phyloP scores from a whole-genome alignment of 2,888 invertebrate species.

The Microplitis deprimator region DNA sequence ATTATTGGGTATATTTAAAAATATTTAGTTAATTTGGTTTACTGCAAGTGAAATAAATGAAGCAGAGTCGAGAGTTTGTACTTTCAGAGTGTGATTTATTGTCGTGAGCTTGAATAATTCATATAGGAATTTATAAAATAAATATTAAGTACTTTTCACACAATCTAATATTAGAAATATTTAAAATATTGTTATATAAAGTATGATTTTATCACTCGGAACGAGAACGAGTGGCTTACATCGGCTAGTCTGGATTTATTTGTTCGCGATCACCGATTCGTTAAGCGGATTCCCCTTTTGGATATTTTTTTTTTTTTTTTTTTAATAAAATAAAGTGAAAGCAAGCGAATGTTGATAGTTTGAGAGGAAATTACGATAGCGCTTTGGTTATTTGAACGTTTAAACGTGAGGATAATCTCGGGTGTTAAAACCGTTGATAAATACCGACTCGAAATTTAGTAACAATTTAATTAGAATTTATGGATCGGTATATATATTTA shows the following conservation, averaged over 20 bases:
- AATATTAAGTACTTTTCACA: background rate
- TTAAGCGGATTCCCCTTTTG: background rate
- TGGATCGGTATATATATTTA: background rate
- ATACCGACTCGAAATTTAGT: too few species aligned
- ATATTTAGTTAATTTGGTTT: too few species aligned
- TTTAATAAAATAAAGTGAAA: background rate
- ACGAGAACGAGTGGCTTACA: background rate
- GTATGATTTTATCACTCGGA: background rate
- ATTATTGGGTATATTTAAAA: too few species aligned
- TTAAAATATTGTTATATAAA: background rate
- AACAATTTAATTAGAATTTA: too few species aligned
- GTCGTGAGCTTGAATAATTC: background rate
- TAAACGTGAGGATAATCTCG: background rate
- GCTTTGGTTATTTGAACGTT: background rate
- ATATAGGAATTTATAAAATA: background rate
- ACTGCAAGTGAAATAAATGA: background rate
- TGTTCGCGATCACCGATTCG: background rate
- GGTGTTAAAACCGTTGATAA: too few species aligned
- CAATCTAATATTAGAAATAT: background rate
- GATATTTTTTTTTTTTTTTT: background rate
- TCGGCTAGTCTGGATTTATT: background rate
- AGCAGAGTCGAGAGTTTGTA: background rate
- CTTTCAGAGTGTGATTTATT: background rate
- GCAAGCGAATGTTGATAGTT: background rate
- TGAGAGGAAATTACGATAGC: background rate